Evolutionary conservation across 2,113 vertebrate species (phyloP).

Genomic region (Oreocharis arfaki): DNA sequence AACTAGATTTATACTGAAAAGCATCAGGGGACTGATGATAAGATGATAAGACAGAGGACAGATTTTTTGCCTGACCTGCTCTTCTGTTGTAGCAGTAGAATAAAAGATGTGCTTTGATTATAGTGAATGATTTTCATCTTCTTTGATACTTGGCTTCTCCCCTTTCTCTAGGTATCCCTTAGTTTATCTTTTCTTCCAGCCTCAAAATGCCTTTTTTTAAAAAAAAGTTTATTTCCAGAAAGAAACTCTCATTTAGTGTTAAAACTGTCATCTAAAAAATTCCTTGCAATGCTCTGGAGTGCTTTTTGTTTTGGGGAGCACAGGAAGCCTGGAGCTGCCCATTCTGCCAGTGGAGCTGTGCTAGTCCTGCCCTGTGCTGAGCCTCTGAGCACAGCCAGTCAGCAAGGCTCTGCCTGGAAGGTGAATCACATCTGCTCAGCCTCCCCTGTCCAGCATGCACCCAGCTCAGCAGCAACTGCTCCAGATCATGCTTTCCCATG

Average conservation of each 20-base stretch:
- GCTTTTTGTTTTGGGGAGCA: neutral
- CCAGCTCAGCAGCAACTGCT: neutral
- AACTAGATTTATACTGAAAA: neutral
- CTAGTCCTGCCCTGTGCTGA: neutral
- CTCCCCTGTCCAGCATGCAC: neutral
- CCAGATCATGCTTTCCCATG: fast-evolving
- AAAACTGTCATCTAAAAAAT: neutral
- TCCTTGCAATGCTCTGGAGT: neutral
- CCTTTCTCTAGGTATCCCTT: neutral
- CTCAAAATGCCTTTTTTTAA: neutral
- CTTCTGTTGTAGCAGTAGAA: neutral
- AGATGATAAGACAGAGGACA: neutral
- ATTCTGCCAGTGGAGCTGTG: neutral
- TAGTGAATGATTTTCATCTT: neutral
- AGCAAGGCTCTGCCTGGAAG: neutral
- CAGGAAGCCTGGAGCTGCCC: neutral
- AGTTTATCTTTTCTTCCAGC: neutral
- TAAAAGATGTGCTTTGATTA: neutral
- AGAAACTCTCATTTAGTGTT: neutral
- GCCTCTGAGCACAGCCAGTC: neutral
- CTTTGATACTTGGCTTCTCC: neutral
- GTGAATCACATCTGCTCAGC: neutral
- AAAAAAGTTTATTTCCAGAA: neutral
- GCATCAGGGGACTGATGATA: too few species aligned
- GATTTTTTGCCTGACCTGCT: neutral